phyloP scores from a whole-genome alignment of 35 echinoderm and acorn worm species.

The Ptychodera flava region DNA sequence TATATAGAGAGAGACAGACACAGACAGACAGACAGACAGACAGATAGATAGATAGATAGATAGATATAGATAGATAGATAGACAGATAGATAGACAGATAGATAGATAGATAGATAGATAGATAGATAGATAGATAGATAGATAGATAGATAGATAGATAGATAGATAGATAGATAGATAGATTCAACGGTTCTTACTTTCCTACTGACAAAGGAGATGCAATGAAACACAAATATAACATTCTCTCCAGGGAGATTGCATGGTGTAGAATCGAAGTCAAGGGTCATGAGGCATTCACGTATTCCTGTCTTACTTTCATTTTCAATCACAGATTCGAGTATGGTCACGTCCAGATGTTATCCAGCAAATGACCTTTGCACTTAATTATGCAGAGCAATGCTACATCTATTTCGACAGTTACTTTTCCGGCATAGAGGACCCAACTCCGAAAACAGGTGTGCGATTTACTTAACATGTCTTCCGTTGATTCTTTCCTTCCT shows the following conservation, averaged over 20 bases:
- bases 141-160: conserved; percentile 2
- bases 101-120: neutral
- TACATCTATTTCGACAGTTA: neutral
- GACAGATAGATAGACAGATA: neutral
- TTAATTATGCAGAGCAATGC: neutral
- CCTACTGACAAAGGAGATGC: too few relatives aligned
- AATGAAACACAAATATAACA: neutral
- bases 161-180: conserved; percentile 2
- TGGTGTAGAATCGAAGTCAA: neutral
- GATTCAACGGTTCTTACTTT: too few relatives aligned
- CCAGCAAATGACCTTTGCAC: neutral
- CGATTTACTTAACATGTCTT: neutral
- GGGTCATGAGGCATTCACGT: too few relatives aligned
- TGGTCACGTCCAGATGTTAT: neutral
- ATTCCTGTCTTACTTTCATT: neutral
- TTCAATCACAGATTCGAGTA: neutral
- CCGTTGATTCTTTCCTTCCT: neutral
- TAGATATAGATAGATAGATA: neutral
- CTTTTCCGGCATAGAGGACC: neutral
- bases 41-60: neutral
- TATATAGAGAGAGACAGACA: neutral
- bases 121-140: neutral
- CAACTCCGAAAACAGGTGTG: neutral
- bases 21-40: neutral
- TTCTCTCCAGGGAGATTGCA: neutral